phyloP scores from a whole-genome alignment of 2,888 invertebrate genomes.

The Liopterus haemorrhoidalis region DNA sequence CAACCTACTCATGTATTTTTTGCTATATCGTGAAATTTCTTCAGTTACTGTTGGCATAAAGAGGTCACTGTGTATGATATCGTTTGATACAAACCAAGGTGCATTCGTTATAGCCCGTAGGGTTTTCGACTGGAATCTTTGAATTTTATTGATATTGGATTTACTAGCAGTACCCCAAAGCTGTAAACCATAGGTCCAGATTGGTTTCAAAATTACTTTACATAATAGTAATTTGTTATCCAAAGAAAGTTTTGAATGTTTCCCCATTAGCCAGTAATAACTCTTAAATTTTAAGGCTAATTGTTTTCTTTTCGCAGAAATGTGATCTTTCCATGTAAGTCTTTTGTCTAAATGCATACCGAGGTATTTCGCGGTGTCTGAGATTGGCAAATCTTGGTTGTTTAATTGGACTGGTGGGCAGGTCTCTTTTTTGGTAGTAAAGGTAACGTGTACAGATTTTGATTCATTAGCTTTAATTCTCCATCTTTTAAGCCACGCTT shows the following conservation, averaged over 20 bases:
- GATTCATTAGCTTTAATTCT: constrained; percentile 27
- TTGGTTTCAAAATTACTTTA: constrained; percentile 18
- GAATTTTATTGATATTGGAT: constrained; percentile 12
- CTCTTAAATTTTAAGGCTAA: constrained; percentile 1
- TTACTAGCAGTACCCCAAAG: constrained; percentile 24
- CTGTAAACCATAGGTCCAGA: constrained; percentile 25
- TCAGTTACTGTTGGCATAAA: constrained; percentile 7
- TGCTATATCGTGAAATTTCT: constrained; percentile 3
- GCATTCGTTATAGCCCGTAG: constrained; percentile 7
- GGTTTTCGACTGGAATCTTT: constrained; percentile 13
- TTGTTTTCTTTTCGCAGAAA: constrained; percentile 2
- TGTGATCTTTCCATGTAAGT: constrained; percentile 22
- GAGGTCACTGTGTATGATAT: constrained; percentile 6
- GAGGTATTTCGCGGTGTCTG: constrained; percentile 21
- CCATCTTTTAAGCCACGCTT: constrained; percentile 27
- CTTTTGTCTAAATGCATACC: constrained; percentile 21
- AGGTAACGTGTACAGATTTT: constrained; percentile 31
- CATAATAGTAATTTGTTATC: constrained; percentile 19
- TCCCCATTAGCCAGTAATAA: constrained; percentile 10
- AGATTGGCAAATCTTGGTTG: not conserved
- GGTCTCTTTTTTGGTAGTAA: constrained; percentile 25
- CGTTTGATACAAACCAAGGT: constrained; percentile 10
- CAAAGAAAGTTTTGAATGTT: constrained; percentile 5
- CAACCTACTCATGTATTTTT: not conserved
- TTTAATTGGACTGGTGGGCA: constrained; percentile 25